Evolutionary conservation across 1,140 invertebrate species (phyloP), one percentile per base, ranked within the genome.

Genomic region (Hormaphis cornu): DNA sequence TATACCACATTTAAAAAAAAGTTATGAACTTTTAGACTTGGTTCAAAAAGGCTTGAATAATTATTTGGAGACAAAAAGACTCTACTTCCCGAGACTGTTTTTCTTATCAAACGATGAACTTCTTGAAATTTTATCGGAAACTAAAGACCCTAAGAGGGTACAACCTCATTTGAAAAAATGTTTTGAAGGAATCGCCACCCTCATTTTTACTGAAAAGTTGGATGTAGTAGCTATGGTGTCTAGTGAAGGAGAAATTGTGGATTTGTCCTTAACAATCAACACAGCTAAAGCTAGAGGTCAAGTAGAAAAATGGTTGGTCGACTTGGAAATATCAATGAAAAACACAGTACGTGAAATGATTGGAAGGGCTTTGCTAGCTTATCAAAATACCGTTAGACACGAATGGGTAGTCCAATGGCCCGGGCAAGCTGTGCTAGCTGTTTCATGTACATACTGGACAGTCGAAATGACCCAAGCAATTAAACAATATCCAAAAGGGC

Each of bases 141-240:
- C 95, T 0, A 97, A 97, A 80, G 93, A 97, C 83, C 95, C 95
- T 0, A 66, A 50, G 72, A 89, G 89, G 72, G 91, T 98, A n/a
- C 94, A 97, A 77, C 93, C 93, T 16, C 93, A 97, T 83, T 80
- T 98, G 59, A 97, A 95, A 82, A 98, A 98, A 77, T 97, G 93
- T 78, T 97, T 96, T 79, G 90, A 94, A 79, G 91, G 94, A 26
- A 96, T 98, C 71, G 88, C 88, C 6, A 87, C 82, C 71, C 78
- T 97, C 4, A 84, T 82, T 22, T 98, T 98, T 76, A 95, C 90
- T 0, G 85, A 88, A 8, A 50, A 66, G n/a, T 79, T 95, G 75
- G 92, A 95, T 69, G 89, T 97, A 1, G 94, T 88, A 0, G 84
- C 88, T 44, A 95, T 98, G 87, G 87, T 85, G 75, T 96, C 93